Evolutionary conservation across 2,888 invertebrate genomes (phyloP).

Genomic region (Desoria tigrina): DNA sequence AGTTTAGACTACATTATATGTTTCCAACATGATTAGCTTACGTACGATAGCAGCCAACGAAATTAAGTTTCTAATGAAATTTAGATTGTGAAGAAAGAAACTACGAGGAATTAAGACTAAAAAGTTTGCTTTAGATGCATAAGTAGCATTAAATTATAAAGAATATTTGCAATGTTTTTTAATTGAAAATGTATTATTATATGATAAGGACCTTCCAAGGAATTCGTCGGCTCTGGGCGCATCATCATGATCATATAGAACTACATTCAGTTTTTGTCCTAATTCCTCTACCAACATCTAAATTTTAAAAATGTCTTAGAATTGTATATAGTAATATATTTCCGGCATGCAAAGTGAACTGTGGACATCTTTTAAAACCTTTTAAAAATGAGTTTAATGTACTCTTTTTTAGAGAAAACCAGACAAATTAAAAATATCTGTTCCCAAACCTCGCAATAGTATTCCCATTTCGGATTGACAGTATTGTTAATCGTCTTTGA

Average conservation of each 20-base stretch:
- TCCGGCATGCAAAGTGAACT: too few relatives aligned
- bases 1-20: slow-evolving; percentile 7
- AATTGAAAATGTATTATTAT: too few relatives aligned
- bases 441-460: slow-evolving; percentile 91
- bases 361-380: too few relatives aligned
- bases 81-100: too few relatives aligned
- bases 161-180: too few relatives aligned
- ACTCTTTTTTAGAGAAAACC: background rate
- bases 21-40: too few relatives aligned
- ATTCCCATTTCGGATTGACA: slow-evolving; percentile 96
- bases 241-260: slow-evolving; percentile 84
- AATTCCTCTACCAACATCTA: slow-evolving; percentile 57
- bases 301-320: slow-evolving; percentile 6
- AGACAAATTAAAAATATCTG: background rate
- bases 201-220: slow-evolving; percentile 71
- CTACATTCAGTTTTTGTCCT: slow-evolving; percentile 73
- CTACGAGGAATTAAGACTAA: too few relatives aligned
- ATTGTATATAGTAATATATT: slow-evolving; percentile 8
- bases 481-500: slow-evolving; percentile 92
- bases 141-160: too few relatives aligned
- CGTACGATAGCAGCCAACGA: too few relatives aligned
- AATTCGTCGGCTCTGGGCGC: slow-evolving; percentile 78
- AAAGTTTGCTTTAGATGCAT: too few relatives aligned
- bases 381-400: too few relatives aligned
- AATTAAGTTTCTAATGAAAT: too few relatives aligned